Conservation (phyloP, 2,113 vertebrate genomes). For the Cepphus grylle region DNA sequence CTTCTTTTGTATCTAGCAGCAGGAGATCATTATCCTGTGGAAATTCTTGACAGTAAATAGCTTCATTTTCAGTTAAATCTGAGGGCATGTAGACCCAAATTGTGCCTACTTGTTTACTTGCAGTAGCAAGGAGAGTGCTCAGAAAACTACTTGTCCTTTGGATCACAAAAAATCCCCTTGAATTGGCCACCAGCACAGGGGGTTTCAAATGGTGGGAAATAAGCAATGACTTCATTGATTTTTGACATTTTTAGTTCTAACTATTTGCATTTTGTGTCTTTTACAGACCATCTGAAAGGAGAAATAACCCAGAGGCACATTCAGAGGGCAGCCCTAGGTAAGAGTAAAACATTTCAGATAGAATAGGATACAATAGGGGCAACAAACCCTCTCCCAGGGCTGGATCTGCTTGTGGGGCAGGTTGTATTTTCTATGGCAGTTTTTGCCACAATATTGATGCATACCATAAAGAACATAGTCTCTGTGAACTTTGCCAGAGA, state of each 20-base stretch:
- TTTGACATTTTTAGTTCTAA: neutral
- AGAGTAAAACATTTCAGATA: conserved; percentile 3
- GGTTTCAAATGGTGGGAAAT: neutral
- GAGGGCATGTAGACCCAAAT: neutral
- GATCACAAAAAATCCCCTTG: neutral
- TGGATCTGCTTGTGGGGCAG: neutral
- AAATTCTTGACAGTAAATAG: neutral
- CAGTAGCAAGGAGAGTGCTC: neutral
- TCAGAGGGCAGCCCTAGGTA: conserved; percentile 86
- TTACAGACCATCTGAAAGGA: conserved; percentile 85
- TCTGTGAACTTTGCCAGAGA: neutral
- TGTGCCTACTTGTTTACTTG: neutral
- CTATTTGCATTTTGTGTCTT: neutral
- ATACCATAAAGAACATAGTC: neutral
- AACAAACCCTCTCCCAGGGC: neutral
- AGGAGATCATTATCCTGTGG: neutral
- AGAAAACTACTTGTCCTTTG: neutral
- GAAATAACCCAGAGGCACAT: conserved; percentile 79
- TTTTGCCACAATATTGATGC: neutral
- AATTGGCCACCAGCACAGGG: neutral
- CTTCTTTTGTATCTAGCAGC: neutral
- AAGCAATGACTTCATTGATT: neutral
- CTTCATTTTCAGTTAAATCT: neutral
- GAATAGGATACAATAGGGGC: neutral
- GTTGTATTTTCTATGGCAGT: neutral